Conservation (phyloP, 2,888 invertebrate species). For the Hololepta plana region DNA sequence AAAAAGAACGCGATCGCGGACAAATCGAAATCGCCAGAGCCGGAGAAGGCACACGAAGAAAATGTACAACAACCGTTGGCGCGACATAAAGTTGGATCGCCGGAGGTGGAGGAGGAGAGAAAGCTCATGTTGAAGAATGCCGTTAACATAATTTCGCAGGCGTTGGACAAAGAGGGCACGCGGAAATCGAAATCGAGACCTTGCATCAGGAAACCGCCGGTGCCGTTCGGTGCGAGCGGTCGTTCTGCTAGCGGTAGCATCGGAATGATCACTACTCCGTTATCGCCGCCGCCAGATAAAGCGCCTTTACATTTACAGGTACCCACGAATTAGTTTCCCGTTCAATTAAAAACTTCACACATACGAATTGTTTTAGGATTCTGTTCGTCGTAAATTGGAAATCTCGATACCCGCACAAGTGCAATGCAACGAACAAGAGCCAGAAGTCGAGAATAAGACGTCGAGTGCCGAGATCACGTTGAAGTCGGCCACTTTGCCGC, state of each 20-base stretch:
- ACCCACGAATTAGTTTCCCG: no score
- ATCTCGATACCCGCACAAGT: no score
- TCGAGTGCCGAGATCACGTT: conserved; percentile 46
- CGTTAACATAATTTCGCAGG: conserved; percentile 53
- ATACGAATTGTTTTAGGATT: no score
- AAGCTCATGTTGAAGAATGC: conserved; percentile 37
- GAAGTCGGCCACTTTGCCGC: conserved; percentile 46
- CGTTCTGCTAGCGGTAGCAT: conserved; percentile 39
- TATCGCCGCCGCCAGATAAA: conserved; percentile 6
- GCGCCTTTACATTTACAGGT: no score
- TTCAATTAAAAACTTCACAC: no score
- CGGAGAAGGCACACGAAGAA: conserved; percentile 10
- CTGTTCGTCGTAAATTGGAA: no score
- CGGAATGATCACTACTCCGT: conserved; percentile 15
- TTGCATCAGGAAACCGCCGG: conserved; percentile 41
- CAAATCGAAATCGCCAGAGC: conserved; percentile 18
- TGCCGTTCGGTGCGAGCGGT: conserved; percentile 39
- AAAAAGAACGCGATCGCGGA: no score
- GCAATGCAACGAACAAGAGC: conserved; percentile 10
- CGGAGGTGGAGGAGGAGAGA: background rate
- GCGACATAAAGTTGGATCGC: background rate
- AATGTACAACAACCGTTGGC: conserved; percentile 8
- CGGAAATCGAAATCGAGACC: conserved; percentile 27
- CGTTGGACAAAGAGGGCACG: conserved; percentile 32
- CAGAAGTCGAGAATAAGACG: conserved; percentile 29